Evolutionary conservation across 2,888 invertebrate genomes (phyloP).

Genomic region (Subacronicta megacephala): DNA sequence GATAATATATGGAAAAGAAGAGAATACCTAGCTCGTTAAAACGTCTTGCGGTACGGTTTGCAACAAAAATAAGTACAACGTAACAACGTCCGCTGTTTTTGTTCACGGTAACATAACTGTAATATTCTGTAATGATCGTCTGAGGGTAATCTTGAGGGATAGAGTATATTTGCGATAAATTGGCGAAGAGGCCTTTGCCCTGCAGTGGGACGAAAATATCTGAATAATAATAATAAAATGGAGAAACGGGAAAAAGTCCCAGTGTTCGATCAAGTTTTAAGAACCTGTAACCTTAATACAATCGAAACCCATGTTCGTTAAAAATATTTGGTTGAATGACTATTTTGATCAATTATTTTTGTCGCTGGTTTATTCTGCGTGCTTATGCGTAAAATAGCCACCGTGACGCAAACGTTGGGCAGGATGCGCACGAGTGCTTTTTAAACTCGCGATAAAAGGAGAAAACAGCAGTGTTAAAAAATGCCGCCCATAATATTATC

Average conservation of each 20-base stretch:
- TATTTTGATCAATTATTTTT: not conserved
- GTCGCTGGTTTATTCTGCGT: not conserved
- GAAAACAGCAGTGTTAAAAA: too few relatives aligned
- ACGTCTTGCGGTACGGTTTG: conserved; percentile 44
- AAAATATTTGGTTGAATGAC: not conserved
- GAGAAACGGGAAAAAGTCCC: too few relatives aligned
- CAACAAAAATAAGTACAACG: conserved; percentile 41
- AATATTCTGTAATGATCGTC: conserved; percentile 42
- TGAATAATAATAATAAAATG: too few relatives aligned
- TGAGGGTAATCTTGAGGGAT: conserved; percentile 39
- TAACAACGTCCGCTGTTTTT: conserved; percentile 47
- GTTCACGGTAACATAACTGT: conserved; percentile 36
- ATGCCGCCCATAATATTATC: too few relatives aligned
- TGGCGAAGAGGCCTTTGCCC: too few relatives aligned
- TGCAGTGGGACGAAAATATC: too few relatives aligned
- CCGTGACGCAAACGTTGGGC: not conserved
- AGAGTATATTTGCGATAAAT: conserved; percentile 27
- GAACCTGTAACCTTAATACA: too few relatives aligned
- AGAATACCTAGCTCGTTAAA: conserved; percentile 54
- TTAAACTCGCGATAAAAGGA: too few relatives aligned
- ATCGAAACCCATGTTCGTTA: not conserved
- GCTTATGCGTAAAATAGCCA: not conserved
- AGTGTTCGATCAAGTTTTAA: too few relatives aligned
- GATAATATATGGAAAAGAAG: conserved; percentile 45
- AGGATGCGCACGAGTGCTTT: too few relatives aligned